Base-by-base conservation (phyloP, 2,888 invertebrate species). In the Colostygia pectinataria region DNA sequence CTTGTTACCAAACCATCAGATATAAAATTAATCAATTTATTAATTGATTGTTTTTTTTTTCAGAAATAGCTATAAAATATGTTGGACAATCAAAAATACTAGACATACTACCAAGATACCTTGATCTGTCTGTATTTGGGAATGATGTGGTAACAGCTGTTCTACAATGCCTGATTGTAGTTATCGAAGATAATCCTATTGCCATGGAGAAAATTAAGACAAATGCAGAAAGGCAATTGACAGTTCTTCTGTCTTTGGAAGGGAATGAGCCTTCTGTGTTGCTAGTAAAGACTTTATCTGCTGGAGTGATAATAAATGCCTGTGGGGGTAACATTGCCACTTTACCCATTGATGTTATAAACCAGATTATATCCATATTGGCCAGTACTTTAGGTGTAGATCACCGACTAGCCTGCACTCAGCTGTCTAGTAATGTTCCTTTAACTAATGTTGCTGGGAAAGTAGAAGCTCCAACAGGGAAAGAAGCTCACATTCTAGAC, bases 121-220 rank as follows among this genome's bases (percentile, higher is more conserved):
- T 95, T 40, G 91, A 94, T 61, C 77, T 91, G 8, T 70, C 87
- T 13, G 77, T 84, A 3, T 94, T 92, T 71, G 93, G 92, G 0
- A 71, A 80, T 39, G 91, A 92, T 27, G 90, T 93, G 46, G 83
- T 91, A 1, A 90, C 87, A 57, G 89, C 92, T 12, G 89, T 91
- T 51, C 91, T 93, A 28, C 94, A 95, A 65, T 95, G 94, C 66
- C 76, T 95, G 4, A 90, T 94, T 64, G 94, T 94, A 3, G 91
- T 95, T 28, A 91, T 94, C 0, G 95, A 95, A 79, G 94, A 95
- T 57, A 95, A 95, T 76, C 80, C 90, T 0, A 71, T 78, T 47
- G 92, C 92, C 0, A 88, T 92, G 71, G 77, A 80, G 23, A 87
- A 91, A 59, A 80, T 94, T n/a, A 89, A 90, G 59, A 68, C 80